A percentile compares a stretch with the other conserved stretches of the same genome.
Conservation (phyloP, 2,888 invertebrate genomes). For the Choristoneura rosaceana region DNA sequence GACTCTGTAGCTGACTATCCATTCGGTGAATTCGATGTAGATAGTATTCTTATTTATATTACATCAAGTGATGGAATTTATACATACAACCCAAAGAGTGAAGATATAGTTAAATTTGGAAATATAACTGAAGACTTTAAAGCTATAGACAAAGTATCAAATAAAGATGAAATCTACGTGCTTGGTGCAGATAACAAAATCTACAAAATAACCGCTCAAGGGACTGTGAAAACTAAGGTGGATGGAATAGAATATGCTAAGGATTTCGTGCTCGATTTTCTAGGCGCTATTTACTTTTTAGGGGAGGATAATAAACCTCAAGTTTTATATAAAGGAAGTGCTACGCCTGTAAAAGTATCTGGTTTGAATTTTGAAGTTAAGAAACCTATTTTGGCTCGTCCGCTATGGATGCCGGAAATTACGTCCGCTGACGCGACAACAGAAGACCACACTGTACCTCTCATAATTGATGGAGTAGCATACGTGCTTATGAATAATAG, state of each 20-base stretch:
- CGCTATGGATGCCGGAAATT: not conserved
- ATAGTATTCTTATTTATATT: conserved; percentile 1
- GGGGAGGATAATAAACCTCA: conserved; percentile 10
- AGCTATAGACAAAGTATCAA: conserved; percentile 22
- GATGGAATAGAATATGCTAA: conserved; percentile 17
- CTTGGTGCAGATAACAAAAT: conserved; percentile 11
- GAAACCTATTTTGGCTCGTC: conserved; percentile 8
- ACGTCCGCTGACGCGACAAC: not conserved
- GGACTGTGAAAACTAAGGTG: conserved; percentile 9
- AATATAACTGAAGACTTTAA: conserved; percentile 14
- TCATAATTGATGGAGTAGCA: conserved; percentile 14
- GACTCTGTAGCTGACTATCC: conserved; percentile 14
- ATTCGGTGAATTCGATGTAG: not conserved
- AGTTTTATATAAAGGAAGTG: conserved; percentile 1
- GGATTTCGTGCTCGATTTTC: conserved; percentile 15
- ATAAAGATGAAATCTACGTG: conserved; percentile 9
- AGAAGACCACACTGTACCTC: not conserved
- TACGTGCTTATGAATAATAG: not conserved
- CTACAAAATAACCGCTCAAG: conserved; percentile 13
- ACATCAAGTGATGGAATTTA: conserved; percentile 18
- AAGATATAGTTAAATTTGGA: conserved; percentile 8
- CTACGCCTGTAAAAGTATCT: not conserved
- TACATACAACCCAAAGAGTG: conserved; percentile 4
- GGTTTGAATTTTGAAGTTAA: conserved; percentile 16
- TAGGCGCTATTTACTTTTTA: conserved; percentile 5